Evolutionary conservation across 2,797 vertebrate species (phyloP).

Genomic region (Poeciliopsis paucimaculata): DNA sequence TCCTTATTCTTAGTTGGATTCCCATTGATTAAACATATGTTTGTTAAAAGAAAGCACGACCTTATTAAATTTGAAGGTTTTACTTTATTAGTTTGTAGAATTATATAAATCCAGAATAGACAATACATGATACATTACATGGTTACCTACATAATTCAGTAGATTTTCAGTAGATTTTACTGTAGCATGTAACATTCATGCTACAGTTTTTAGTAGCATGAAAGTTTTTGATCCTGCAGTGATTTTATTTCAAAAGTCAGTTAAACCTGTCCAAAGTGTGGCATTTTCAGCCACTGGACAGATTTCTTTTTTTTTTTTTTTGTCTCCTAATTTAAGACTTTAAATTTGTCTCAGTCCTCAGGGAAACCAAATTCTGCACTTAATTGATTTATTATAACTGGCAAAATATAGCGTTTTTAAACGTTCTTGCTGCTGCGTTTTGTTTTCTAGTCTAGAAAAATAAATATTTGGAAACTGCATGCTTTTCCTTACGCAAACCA

Average conservation of each 20-base stretch:
- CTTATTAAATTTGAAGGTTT: neutral
- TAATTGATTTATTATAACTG: neutral
- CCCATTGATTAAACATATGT: neutral
- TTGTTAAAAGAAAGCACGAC: neutral
- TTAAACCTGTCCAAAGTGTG: neutral
- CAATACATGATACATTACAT: neutral
- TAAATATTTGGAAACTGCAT: neutral
- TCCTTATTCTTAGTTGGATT: constrained; percentile 5
- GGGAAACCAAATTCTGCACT: neutral
- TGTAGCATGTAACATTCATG: no score
- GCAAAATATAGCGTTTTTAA: neutral
- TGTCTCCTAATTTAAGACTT: neutral
- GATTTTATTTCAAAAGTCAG: neutral
- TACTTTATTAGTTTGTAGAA: neutral
- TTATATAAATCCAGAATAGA: neutral
- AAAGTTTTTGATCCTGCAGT: neutral
- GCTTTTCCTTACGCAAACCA: neutral
- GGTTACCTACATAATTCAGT: neutral
- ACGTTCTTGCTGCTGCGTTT: neutral
- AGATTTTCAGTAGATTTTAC: no score
- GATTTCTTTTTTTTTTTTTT: neutral
- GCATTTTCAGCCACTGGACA: neutral
- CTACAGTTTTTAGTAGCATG: neutral
- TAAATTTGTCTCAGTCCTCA: neutral
- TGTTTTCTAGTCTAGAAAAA: no score